Conservation (phyloP, 1,140 invertebrate species). For the Ceratitis capitata region DNA sequence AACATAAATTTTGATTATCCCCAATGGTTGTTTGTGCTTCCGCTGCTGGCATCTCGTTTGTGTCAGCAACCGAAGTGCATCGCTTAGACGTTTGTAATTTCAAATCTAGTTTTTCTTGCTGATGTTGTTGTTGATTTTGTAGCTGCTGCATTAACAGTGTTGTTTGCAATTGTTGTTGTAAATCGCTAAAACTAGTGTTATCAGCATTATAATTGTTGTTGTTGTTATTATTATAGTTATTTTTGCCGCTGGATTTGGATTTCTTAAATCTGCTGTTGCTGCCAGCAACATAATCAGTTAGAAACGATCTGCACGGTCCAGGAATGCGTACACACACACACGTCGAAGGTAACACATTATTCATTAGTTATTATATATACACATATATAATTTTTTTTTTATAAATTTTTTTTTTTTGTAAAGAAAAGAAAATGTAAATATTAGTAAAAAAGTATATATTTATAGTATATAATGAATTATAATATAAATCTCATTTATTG, state of each 20-base stretch:
- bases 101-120: conserved; percentile 35
- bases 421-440: conserved; percentile 1
- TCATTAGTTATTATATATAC: too few species aligned
- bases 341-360: too few species aligned
- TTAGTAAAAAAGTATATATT: background rate
- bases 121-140: conserved; percentile 38
- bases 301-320: conserved; percentile 17
- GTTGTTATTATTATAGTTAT: background rate
- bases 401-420: too few species aligned
- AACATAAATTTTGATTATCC: conserved; percentile 42
- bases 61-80: conserved; percentile 39
- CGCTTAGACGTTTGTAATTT: background rate
- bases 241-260: background rate
- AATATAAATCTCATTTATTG: background rate
- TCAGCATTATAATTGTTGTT: background rate
- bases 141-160: background rate
- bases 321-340: background rate
- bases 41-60: background rate
- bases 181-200: background rate
- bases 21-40: conserved; percentile 42
- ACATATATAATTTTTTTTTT: too few species aligned
- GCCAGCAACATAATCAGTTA: conserved; percentile 35
- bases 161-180: background rate
- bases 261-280: conserved; percentile 38
- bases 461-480: background rate